A percentile compares a stretch with the other conserved stretches of the same genome.
Evolutionary conservation across 2,888 invertebrate species (phyloP).

Genomic region (Eurytoma californica): DNA sequence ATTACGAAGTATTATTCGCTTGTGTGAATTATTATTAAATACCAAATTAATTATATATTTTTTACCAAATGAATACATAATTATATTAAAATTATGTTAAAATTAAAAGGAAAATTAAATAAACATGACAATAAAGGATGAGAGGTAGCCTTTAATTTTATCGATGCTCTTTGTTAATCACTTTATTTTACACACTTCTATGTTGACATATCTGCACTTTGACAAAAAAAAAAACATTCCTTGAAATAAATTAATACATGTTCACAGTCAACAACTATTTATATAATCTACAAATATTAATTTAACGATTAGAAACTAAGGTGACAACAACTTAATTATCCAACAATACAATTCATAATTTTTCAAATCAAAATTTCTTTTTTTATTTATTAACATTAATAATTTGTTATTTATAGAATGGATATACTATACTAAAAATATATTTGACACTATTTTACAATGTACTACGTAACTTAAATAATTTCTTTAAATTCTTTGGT

Average conservation of each 20-base stretch:
- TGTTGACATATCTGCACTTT: constrained; percentile 40
- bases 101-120: constrained; percentile 43
- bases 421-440: not conserved
- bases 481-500: no score
- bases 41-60: constrained; percentile 13
- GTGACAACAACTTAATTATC: constrained; percentile 32
- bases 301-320: not conserved
- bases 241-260: constrained; percentile 41
- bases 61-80: no score
- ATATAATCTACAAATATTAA: constrained; percentile 42
- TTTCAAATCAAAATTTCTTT: not conserved
- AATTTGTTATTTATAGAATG: not conserved
- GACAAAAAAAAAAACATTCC: constrained; percentile 25
- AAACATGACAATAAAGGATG: constrained; percentile 46
- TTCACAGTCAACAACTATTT: constrained; percentile 41
- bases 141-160: not conserved
- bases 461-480: not conserved
- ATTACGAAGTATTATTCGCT: constrained; percentile 33
- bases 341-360: not conserved
- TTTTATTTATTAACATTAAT: not conserved
- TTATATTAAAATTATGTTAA: constrained; percentile 30
- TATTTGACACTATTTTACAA: constrained; percentile 4
- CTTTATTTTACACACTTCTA: constrained; percentile 51
- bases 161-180: constrained; percentile 38
- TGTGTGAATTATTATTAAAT: constrained; percentile 25